Evolutionary conservation across 2,797 vertebrate species (phyloP), one percentile per base, ranked within the genome.

Genomic region (Coregonus sp.): DNA sequence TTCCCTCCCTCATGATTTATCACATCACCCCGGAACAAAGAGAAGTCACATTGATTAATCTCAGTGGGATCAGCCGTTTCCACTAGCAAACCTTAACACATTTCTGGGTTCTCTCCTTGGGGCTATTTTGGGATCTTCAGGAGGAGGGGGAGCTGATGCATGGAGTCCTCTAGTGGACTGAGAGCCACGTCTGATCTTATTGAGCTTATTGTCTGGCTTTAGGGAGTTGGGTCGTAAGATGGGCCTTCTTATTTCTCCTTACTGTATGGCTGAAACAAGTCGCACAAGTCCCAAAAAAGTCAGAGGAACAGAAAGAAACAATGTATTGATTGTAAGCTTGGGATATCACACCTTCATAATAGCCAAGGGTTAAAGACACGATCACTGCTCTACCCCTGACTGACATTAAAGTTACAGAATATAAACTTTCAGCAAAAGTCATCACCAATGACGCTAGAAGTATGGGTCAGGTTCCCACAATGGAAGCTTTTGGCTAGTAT

Each of bases 21-120:
- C 77, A 78, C 74, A 67, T 80, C 80, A 78, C 72, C 75, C 73
- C 78, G 68, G 75, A 81, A 78, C 75, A 78, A 25, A 68, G 77
- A 77, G 83, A 63, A 86, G 78, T 85, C 82, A 78, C 76, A 80
- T 80, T 84, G 80, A 79, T 76, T 83, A 75, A 84, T 86, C 81
- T 82, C 70, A 5, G 51, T 25, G 77, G 83, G 78, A 80, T 81
- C 71, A 80, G 81, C 82, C 69, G 66, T 86, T 87, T 86, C 84
- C 37, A 51, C 71, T 81, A 76, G 78, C 79, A 87, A 86, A 88
- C 87, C 86, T 86, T 88, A 85, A 88, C 86, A 86, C 85, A 87
- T 81, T 90, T 86, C 50, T 61, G 52, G 63, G 74, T 82, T 81
- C 78, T 76, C 77, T 77, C 80, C 79, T 82, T 78, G 76, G 29